Percentiles rank a stretch among this genome's conserved stretches.
These are phyloP conservation scores for Muscidifurax raptorellus DNA, from an alignment of 1,140 invertebrate genomes.

Conservation along the genomic window DNA sequence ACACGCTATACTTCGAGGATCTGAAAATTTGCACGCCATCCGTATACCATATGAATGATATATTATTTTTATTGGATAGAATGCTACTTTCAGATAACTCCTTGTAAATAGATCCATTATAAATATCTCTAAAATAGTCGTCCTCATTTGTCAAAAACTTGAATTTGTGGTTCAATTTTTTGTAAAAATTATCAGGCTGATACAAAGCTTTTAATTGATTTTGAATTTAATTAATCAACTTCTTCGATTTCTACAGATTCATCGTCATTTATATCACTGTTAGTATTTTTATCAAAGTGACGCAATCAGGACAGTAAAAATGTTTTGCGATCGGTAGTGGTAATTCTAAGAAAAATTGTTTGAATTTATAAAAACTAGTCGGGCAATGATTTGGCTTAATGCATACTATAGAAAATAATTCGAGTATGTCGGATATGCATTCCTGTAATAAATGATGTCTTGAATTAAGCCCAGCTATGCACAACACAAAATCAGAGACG, in stretches of 20 bases:
- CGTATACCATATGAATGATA: conserved; percentile 31
- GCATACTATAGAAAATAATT: not conserved
- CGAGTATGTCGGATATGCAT: not conserved
- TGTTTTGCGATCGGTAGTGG: not conserved
- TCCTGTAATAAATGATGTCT: not conserved
- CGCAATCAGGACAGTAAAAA: not conserved
- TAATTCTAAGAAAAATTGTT: too few relatives aligned
- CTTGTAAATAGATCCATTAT: conserved; percentile 13
- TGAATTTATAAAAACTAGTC: not conserved
- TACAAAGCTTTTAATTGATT: not conserved
- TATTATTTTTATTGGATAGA: not conserved
- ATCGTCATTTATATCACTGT: not conserved
- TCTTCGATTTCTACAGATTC: not conserved
- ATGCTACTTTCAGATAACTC: not conserved
- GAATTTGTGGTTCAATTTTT: not conserved
- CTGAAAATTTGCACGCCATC: conserved; percentile 39
- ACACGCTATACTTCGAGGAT: conserved; percentile 44
- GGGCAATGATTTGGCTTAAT: not conserved
- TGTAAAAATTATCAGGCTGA: not conserved
- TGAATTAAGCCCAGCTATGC: not conserved
- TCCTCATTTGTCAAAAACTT: not conserved
- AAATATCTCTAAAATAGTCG: not conserved
- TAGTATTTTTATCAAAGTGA: not conserved
- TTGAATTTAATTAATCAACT: not conserved
- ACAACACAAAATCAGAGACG: not conserved